Conservation (phyloP, 2,888 invertebrate genomes). For the Aquatica leii region DNA sequence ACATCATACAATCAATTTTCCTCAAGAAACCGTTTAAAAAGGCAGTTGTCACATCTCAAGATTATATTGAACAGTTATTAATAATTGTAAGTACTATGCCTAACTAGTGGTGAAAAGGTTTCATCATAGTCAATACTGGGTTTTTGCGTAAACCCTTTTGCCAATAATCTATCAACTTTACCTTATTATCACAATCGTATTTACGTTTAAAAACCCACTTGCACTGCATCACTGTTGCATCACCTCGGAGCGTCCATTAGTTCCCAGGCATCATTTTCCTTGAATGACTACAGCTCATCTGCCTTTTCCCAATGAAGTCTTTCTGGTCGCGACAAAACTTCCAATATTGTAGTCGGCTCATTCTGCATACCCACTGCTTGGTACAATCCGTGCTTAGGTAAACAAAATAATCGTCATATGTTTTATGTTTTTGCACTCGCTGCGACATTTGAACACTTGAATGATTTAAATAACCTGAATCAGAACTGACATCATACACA, state of each 20-base stretch:
- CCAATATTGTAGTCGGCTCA: background rate
- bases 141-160: background rate
- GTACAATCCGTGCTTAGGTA: background rate
- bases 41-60: too few relatives aligned
- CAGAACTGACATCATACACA: background rate
- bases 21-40: too few relatives aligned
- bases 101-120: too few relatives aligned
- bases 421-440: background rate
- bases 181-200: background rate
- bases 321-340: background rate
- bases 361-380: background rate
- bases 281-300: too few relatives aligned
- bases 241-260: too few relatives aligned
- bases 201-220: too few relatives aligned
- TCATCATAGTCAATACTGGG: background rate
- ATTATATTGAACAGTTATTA: too few relatives aligned
- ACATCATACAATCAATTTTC: too few relatives aligned
- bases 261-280: too few relatives aligned
- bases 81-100: too few relatives aligned
- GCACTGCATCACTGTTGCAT: too few relatives aligned
- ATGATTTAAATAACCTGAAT: background rate
- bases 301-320: background rate
- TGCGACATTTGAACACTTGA: background rate
- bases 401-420: too few relatives aligned
- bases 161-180: background rate